phyloP scores from a whole-genome alignment of 2,797 vertebrate species.

The Ceryle rudis region DNA sequence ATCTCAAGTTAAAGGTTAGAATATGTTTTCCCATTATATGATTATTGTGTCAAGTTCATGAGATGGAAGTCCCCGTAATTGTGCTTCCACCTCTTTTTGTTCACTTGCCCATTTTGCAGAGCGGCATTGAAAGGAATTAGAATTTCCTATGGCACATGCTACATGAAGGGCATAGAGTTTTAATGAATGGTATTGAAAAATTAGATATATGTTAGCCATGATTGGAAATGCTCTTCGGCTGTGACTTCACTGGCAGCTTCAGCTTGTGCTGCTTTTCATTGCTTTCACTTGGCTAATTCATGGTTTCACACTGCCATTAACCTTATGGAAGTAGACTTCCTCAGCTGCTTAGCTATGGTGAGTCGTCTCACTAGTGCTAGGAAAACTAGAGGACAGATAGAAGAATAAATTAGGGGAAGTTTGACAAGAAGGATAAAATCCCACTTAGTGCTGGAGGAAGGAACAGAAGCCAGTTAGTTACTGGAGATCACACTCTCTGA shows the following conservation, averaged over 20 bases:
- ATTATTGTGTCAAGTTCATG: background rate
- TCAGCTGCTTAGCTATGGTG: background rate
- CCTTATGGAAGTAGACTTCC: background rate
- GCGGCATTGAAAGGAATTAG: background rate
- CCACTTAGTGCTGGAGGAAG: background rate
- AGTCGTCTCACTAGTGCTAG: background rate
- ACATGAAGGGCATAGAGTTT: background rate
- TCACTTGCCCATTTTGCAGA: background rate
- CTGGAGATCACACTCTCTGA: background rate
- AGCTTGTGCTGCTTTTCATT: background rate
- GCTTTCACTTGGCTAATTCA: background rate
- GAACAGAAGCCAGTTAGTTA: conserved; percentile 9
- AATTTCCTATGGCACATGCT: background rate
- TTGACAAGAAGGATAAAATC: conserved; percentile 26
- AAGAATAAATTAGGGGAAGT: background rate
- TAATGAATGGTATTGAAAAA: background rate
- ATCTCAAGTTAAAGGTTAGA: background rate
- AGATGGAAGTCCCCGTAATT: background rate
- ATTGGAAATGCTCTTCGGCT: background rate
- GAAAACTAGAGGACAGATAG: background rate
- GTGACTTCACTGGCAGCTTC: background rate
- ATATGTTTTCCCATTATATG: background rate
- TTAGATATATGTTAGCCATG: background rate
- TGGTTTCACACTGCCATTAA: background rate
- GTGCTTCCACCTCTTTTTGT: background rate